Base-by-base conservation (phyloP, 2,888 invertebrate genomes). In the Andrena marginata region DNA sequence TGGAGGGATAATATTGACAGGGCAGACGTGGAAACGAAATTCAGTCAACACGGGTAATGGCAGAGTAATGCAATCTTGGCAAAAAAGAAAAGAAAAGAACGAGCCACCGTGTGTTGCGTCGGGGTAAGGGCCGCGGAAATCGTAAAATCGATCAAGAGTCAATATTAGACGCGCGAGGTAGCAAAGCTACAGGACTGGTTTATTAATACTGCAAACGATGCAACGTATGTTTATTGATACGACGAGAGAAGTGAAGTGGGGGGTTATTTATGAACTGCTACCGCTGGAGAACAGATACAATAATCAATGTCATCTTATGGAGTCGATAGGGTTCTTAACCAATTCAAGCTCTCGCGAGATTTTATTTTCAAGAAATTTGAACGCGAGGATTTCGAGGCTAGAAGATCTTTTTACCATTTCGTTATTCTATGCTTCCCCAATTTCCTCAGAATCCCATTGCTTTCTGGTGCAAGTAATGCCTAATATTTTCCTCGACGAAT, bases 21-120 rank as follows among this genome's bases (percentile, higher is more conserved):
- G 64, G 49, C 68, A 71, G 70, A 78, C 71, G 77, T 78, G 72
- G 75, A 72, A 80, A 78, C 72, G 67, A 72, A 80, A 80, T 73
- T 78, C 78, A 73, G 67, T 80, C 80, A 64, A 80, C 78, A 80
- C 69, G 48, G 51, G 71, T 80, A 80, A 80, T 73, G 72, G 72
- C 63, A 80, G 78, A 77, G 77, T 72, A 78, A 77, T 68, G 78
- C 77, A 63, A 80, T 73, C 68, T 78, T 75, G 65, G 48, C 20
- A 62, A 62, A 56, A 29, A 59, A 13, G n/a, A n/a, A n/a, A n/a
- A n/a, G n/a, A n/a, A n/a, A n/a, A n/a, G n/a, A n/a, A n/a, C n/a
- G n/a, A 56, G 7, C 42, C 42, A 59, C 35, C 62, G 63, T 63
- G 62, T 54, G 59, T 64, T 76, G 49, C 64, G 31, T 10, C 16